Base-by-base conservation (phyloP, 2,797 vertebrate genomes). In the Hoplostethus mediterraneus region DNA sequence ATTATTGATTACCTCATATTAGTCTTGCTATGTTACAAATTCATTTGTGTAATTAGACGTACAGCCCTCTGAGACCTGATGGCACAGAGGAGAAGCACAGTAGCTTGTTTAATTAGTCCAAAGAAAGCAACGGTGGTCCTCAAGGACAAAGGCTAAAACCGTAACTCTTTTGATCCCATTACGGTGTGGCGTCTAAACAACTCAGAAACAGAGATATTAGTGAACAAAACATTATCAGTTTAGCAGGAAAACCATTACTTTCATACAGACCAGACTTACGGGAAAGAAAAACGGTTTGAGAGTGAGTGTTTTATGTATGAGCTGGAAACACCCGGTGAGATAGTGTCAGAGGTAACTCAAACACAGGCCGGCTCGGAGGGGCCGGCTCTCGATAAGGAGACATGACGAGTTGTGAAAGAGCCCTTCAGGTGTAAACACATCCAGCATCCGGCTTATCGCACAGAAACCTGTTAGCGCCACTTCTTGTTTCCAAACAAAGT, bases 401-500 rank as follows among this genome's bases (percentile, higher is more conserved):
- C 82, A 81, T 71, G 87, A 81, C 67, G 73, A 90, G 85, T 81
- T 81, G 80, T 73, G 87, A 91, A 82, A 88, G 85, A 75, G 73
- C 67, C 79, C 70, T 75, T 90, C 82, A 62, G 75, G 71, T 80
- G 92, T 76, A 77, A 86, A 74, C 64, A 73, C 57, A 83, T 78
- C 76, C 88, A 64, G 80, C 67, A n/a, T 64, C 36, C 4, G 59
- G 74, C 85, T 93, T 87, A 92, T 93, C 89, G 53, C 73, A 83
- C 60, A 49, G 44, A 86, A 80, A 84, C 74, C 87, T 82, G 88
- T 87, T 87, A 79, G 87, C 71, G 73, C 84, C 89, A 88, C 90
- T 91, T 92, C 81, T 84, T 53, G 78, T 88, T 90, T 91, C 85
- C 79, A 94, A 93, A 91, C 90, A 89, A 77, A 80, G 85, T 75